These are phyloP conservation scores for Sternotherus odoratus DNA, from an alignment of 2,797 vertebrate species.

Conservation along the genomic window DNA sequence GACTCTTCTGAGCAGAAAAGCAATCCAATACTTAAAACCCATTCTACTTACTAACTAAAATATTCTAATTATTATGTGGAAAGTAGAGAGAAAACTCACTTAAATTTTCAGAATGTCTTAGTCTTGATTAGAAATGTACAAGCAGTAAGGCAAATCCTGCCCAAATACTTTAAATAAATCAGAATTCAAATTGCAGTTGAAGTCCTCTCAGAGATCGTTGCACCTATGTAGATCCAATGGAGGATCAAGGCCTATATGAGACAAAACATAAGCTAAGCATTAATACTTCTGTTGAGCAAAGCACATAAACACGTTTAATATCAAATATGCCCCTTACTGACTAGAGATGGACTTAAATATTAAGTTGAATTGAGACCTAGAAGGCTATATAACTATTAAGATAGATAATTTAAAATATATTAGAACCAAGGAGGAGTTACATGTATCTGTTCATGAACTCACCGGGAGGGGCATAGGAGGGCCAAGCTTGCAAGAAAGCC, in stretches of 20 bases:
- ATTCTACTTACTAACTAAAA: neutral
- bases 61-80: neutral
- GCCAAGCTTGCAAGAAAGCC: neutral
- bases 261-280: neutral
- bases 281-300: neutral
- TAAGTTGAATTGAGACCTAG: neutral
- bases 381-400: neutral
- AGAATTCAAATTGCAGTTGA: neutral
- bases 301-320: rapidly evolving
- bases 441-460: too few relatives aligned
- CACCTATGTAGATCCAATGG: neutral
- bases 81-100: neutral
- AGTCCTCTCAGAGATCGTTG: neutral
- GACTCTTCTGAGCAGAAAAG: neutral
- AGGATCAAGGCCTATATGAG: neutral
- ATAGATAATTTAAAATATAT: neutral
- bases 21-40: neutral
- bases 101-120: neutral
- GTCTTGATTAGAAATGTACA: neutral
- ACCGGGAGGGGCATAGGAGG: neutral
- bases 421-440: neutral
- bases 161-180: neutral
- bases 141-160: neutral
- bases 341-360: neutral
- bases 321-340: neutral